These are phyloP conservation scores for Montipora cactus DNA, from an alignment of 64 coral and sea anemone genomes.

Conservation along the genomic window DNA sequence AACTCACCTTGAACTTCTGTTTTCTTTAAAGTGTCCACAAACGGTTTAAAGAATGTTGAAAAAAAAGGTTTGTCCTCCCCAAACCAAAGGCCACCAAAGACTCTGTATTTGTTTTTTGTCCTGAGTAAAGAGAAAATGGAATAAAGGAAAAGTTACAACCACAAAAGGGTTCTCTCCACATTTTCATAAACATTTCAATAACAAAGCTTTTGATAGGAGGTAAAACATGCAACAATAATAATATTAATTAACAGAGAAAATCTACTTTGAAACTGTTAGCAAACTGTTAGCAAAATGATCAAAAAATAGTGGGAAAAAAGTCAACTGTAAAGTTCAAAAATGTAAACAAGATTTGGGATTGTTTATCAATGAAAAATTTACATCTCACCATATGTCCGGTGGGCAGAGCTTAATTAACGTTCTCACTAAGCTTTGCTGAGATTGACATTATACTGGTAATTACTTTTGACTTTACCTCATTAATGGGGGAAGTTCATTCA, in stretches of 20 bases:
- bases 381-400: background rate
- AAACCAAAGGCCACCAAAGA: constrained; percentile 39
- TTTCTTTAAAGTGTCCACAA: constrained; percentile 15
- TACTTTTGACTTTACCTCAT: background rate
- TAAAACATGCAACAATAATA: too few species aligned
- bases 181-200: too few species aligned
- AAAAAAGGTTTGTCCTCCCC: constrained; percentile 50
- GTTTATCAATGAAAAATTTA: background rate
- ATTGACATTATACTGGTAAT: background rate
- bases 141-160: background rate
- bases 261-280: background rate
- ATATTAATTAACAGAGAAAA: too few species aligned
- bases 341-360: background rate
- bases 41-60: constrained; percentile 60
- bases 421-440: background rate
- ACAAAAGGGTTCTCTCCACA: too few species aligned
- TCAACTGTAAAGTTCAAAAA: background rate
- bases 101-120: constrained; percentile 32
- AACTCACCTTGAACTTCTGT: constrained; percentile 7
- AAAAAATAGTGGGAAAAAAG: background rate
- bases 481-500: constrained; percentile 17
- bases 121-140: background rate
- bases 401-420: background rate
- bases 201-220: too few species aligned
- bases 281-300: background rate